Evolutionary conservation across 2,797 vertebrate genomes (phyloP).

Genomic region (Ceyx erithaca): DNA sequence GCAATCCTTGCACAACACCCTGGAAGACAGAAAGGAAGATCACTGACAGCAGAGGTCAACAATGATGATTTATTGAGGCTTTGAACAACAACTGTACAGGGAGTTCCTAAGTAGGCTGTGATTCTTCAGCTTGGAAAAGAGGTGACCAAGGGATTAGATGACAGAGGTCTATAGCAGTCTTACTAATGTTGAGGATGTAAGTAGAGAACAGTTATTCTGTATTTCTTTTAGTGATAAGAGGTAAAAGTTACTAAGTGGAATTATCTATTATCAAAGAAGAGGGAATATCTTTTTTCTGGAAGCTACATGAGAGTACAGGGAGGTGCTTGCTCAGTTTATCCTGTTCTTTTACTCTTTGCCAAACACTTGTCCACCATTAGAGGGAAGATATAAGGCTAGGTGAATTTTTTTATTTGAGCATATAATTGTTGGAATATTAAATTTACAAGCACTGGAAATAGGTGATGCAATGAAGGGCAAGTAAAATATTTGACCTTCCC

Average conservation of each 20-base stretch:
- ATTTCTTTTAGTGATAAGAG: neutral
- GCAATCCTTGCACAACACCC: neutral
- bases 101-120: neutral
- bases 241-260: neutral
- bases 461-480: neutral
- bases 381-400: neutral
- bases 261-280: neutral
- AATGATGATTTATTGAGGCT: neutral
- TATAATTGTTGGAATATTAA: neutral
- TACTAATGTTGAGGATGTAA: neutral
- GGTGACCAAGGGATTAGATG: neutral
- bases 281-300: neutral
- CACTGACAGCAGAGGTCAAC: neutral
- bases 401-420: neutral
- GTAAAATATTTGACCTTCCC: neutral
- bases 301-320: neutral
- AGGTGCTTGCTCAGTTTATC: neutral
- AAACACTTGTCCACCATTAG: neutral
- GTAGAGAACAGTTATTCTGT: neutral
- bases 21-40: neutral
- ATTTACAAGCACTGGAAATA: neutral
- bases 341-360: neutral
- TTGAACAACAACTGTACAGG: neutral
- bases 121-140: neutral
- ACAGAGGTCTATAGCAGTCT: neutral